Percentiles rank a stretch among this genome's conserved stretches.
phyloP scores from a whole-genome alignment of 2,888 invertebrate genomes.

The Dolomedes plantarius region DNA sequence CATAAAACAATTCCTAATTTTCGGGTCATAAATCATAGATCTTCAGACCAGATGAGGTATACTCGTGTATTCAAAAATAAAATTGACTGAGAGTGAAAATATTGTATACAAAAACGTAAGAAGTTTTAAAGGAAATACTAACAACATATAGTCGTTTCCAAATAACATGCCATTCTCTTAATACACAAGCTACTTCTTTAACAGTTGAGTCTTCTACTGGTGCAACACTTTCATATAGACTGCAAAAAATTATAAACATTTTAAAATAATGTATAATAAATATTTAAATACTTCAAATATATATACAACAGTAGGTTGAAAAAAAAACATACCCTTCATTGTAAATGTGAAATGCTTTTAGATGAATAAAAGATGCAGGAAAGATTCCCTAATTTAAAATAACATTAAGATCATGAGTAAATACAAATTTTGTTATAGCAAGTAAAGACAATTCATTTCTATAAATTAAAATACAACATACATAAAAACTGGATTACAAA shows the following conservation, averaged over 20 bases:
- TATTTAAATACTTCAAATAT: background rate
- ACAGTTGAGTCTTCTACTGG: slow-evolving; percentile 93
- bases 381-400: slow-evolving; percentile 83
- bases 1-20: too few species aligned
- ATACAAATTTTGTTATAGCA: too few species aligned
- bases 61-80: too few species aligned
- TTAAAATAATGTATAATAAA: background rate
- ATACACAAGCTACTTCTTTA: slow-evolving; percentile 90
- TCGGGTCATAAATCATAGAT: too few species aligned
- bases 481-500: too few species aligned
- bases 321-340: slow-evolving; percentile 83
- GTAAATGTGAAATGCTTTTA: slow-evolving; percentile 87
- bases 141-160: slow-evolving; percentile 96
- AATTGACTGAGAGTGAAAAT: too few species aligned
- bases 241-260: slow-evolving; percentile 72
- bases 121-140: slow-evolving; percentile 72
- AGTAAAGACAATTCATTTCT: too few species aligned
- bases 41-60: too few species aligned
- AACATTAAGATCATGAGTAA: background rate
- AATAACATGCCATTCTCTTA: slow-evolving; percentile 94
- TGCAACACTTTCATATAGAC: slow-evolving; percentile 82
- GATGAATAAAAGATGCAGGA: slow-evolving; percentile 87
- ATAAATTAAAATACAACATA: too few species aligned
- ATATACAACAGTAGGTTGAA: background rate
- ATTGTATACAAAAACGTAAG: too few species aligned